These are phyloP conservation scores for Hyla sarda DNA, from an alignment of 2,113 vertebrate species.

Conservation along the genomic window DNA sequence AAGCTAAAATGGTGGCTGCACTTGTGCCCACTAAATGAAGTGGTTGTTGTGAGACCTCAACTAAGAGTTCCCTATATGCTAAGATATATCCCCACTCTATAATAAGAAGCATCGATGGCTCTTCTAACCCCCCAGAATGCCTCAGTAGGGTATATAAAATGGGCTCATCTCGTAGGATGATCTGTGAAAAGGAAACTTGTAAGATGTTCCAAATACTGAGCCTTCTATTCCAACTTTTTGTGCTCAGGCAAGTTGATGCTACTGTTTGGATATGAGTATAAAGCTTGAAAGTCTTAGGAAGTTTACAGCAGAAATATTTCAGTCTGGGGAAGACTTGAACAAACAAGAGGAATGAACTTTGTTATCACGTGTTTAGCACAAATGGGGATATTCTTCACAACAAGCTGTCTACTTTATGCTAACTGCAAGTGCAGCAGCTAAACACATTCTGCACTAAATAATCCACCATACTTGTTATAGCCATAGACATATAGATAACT, in stretches of 20 bases:
- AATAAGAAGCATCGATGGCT: too few relatives aligned
- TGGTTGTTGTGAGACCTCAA: too few relatives aligned
- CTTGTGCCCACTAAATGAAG: too few relatives aligned
- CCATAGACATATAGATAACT: not conserved
- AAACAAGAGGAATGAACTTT: conserved; percentile 26
- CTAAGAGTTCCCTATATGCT: too few relatives aligned
- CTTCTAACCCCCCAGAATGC: not conserved
- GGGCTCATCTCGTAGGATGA: not conserved
- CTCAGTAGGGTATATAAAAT: not conserved
- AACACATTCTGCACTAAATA: not conserved
- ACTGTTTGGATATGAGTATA: conserved; percentile 21
- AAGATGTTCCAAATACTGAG: not conserved
- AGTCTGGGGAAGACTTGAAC: conserved; percentile 10
- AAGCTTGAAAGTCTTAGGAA: not conserved
- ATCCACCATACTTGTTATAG: not conserved
- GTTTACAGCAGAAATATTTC: conserved; percentile 21
- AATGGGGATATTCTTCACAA: conserved; percentile 1
- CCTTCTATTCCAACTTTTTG: not conserved
- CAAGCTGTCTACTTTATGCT: not conserved
- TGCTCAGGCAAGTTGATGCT: not conserved
- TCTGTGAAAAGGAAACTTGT: not conserved
- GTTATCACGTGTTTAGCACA: conserved; percentile 24
- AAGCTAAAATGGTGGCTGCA: too few relatives aligned
- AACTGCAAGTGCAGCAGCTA: not conserved
- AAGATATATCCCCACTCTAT: too few relatives aligned